Evolutionary conservation across 2,113 vertebrate species (phyloP).

Genomic region (Pseudonaja textilis): DNA sequence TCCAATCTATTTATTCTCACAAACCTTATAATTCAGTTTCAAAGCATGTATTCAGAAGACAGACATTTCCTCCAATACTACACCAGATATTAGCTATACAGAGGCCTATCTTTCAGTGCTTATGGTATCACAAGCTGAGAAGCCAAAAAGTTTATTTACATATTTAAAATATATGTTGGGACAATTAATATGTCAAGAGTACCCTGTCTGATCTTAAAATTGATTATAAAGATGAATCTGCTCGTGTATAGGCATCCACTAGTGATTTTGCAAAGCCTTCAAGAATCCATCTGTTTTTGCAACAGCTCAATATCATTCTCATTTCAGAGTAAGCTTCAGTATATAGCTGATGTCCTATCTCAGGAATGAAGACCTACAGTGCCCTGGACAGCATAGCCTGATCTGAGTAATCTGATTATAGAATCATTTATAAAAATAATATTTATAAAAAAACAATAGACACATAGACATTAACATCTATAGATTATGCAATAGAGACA

Average conservation of each 20-base stretch:
- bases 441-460: background rate
- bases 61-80: background rate
- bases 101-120: background rate
- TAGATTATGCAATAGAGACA: background rate
- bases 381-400: background rate
- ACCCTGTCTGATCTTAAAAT: background rate
- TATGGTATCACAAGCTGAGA: background rate
- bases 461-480: background rate
- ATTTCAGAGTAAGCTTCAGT: background rate
- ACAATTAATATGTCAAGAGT: background rate
- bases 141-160: background rate
- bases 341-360: background rate
- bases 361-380: background rate
- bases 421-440: background rate
- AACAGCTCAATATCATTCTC: background rate
- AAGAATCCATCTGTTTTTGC: background rate
- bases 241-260: background rate
- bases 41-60: background rate
- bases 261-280: background rate
- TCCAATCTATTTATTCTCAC: too few species aligned
- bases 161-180: background rate
- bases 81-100: background rate
- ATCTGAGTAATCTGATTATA: background rate
- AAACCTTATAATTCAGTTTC: background rate
- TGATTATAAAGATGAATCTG: background rate